Percentiles rank a stretch among this genome's conserved stretches.
Conservation (phyloP, 2,888 invertebrate species). For the Dryococelus australis region DNA sequence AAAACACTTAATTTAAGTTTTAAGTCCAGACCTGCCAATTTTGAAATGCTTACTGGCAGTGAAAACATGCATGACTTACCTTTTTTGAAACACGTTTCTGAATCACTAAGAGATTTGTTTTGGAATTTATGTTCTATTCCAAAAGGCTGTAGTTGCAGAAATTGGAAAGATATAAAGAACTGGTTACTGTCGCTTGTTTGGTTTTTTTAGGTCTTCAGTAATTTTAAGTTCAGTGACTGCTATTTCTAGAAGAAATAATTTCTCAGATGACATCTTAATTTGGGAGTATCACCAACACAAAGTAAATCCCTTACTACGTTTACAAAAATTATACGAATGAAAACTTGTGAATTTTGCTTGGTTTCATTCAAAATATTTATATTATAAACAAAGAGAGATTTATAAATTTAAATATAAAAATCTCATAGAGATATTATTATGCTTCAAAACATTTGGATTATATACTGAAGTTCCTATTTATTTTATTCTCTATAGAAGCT, state of each 20-base stretch:
- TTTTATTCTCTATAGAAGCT: too few species aligned
- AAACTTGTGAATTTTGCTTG: constrained; percentile 11
- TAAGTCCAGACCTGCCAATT: constrained; percentile 5
- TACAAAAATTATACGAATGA: neutral
- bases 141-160: constrained; percentile 38
- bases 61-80: constrained; percentile 42
- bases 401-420: too few species aligned
- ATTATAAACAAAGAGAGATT: neutral
- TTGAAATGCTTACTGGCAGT: neutral
- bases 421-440: neutral
- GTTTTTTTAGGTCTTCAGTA: neutral
- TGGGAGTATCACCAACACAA: neutral
- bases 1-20: constrained; percentile 33
- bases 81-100: constrained; percentile 34
- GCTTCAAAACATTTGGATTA: too few species aligned
- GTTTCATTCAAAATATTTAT: neutral
- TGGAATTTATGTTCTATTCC: constrained; percentile 39
- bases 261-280: constrained; percentile 33
- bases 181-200: neutral
- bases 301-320: neutral
- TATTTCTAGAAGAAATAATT: constrained; percentile 40
- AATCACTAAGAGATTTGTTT: constrained; percentile 30
- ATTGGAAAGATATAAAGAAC: constrained; percentile 40
- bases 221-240: constrained; percentile 36
- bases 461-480: too few species aligned